A percentile compares a stretch with the other conserved stretches of the same genome.
These are phyloP conservation scores for Enoplosus armatus DNA, from an alignment of 2,797 vertebrate species.

Conservation along the genomic window DNA sequence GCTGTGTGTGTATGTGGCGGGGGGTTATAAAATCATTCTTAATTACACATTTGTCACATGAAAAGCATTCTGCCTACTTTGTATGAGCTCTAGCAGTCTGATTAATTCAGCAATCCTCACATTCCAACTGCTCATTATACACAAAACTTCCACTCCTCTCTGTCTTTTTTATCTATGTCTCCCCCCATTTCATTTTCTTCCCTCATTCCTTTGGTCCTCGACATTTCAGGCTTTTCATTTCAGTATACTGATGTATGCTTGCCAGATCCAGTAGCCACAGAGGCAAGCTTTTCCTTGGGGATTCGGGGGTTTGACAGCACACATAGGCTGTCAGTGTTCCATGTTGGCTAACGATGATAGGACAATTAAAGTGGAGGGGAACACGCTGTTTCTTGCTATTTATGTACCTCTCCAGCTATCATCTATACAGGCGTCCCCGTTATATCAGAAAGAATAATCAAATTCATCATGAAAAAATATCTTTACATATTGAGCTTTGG, in stretches of 20 bases:
- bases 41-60: constrained; percentile 90
- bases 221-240: constrained; percentile 76
- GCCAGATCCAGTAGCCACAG: constrained; percentile 74
- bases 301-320: constrained; percentile 79
- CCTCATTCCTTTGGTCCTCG: constrained; percentile 76
- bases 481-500: constrained; percentile 11
- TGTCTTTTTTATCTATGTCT: constrained; percentile 72
- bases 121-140: constrained; percentile 85
- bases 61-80: constrained; percentile 82
- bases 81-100: constrained; percentile 79
- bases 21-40: constrained; percentile 80
- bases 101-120: constrained; percentile 83
- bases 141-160: constrained; percentile 79
- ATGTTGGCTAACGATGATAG: constrained; percentile 77
- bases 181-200: constrained; percentile 68
- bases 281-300: constrained; percentile 71
- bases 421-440: constrained; percentile 32
- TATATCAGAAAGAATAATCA: constrained; percentile 43
- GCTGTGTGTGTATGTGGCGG: constrained; percentile 37
- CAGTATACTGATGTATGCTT: constrained; percentile 71
- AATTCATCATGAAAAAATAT: constrained; percentile 24
- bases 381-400: constrained; percentile 53
- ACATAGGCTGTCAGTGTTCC: constrained; percentile 74
- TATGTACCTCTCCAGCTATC: constrained; percentile 50
- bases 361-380: constrained; percentile 71